Evolutionary conservation across 2,888 invertebrate species (phyloP), one percentile per base, ranked within the genome.

Genomic region (Ophion obscuratus): DNA sequence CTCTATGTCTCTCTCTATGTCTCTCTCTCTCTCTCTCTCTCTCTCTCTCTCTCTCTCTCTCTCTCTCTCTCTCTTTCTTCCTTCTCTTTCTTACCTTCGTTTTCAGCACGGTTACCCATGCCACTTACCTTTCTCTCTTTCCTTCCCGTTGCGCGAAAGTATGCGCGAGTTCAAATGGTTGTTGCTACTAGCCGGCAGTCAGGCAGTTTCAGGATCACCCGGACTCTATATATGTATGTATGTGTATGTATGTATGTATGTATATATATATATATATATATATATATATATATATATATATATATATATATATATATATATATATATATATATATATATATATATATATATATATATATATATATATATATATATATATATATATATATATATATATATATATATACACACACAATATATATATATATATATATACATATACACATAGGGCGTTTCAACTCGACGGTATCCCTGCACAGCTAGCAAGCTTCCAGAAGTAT

Each of bases 151-250:
- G 44, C 44, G 44, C 44, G 44, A 11, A 59, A 77, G 78, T 61
- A 87, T 91, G 90, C 89, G 90, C 90, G 91, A 90, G 92, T 92
- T 91, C 89, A 92, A 93, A 93, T 92, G 92, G 92, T 88, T 88
- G 89, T 88, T 89, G 84, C 87, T 88, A 88, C 88, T 83, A 83
- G 83, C 80, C 67, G 68, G 77, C 67, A 68, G 31, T 67, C 75
- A 53, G 66, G 71, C 84, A 74, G 84, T 78, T 84, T 40, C 84
- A 81, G 84, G 81, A 81, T 84, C 81, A 73, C 71, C 66, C 66
- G 73, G 66, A 57, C 36, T 9, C n/a, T 44, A 76, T 27, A 64
- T 0, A 64, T 27, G 40, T 53, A 27, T 31, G 68, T 31, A 44
- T 53, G 40, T 17, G 4, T 4, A 31, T 31, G 2, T 27, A 27